Percentiles rank a stretch among this genome's conserved stretches.
These are phyloP conservation scores for Melanotaenia boesemani DNA, from an alignment of 2,797 vertebrate species.

Conservation along the genomic window DNA sequence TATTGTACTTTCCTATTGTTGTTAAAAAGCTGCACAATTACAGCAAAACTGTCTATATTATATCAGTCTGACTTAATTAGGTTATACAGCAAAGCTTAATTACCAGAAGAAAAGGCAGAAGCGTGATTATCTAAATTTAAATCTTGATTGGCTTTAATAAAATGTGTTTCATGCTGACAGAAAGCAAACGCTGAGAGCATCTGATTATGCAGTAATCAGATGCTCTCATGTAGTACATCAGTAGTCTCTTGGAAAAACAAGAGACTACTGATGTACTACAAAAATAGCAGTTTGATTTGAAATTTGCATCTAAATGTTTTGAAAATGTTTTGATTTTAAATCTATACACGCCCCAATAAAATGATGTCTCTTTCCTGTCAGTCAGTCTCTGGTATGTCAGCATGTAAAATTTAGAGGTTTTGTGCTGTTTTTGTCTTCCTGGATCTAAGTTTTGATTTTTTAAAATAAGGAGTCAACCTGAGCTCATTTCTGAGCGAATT, in stretches of 20 bases:
- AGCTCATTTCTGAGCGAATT: neutral
- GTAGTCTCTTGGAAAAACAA: neutral
- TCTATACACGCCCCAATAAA: no score
- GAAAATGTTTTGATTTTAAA: neutral
- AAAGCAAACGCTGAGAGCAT: neutral
- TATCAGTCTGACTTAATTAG: slow-evolving; percentile 17
- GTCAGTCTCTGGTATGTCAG: no score
- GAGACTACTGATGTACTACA: neutral
- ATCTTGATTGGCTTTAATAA: slow-evolving; percentile 2
- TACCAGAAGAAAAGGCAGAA: neutral
- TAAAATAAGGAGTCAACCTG: neutral
- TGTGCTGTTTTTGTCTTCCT: no score
- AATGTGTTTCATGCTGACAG: neutral
- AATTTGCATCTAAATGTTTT: neutral
- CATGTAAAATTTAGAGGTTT: no score
- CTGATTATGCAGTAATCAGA: neutral
- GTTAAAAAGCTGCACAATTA: neutral
- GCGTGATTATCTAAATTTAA: slow-evolving; percentile 14
- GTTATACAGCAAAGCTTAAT: slow-evolving; percentile 4
- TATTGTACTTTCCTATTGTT: neutral
- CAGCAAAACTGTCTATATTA: neutral
- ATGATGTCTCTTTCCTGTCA: no score
- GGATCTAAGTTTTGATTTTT: neutral
- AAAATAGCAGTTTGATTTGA: neutral
- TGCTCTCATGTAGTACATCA: no score